Evolutionary conservation across 2,797 vertebrate species (phyloP).

Genomic region (Gymnodraco acuticeps): DNA sequence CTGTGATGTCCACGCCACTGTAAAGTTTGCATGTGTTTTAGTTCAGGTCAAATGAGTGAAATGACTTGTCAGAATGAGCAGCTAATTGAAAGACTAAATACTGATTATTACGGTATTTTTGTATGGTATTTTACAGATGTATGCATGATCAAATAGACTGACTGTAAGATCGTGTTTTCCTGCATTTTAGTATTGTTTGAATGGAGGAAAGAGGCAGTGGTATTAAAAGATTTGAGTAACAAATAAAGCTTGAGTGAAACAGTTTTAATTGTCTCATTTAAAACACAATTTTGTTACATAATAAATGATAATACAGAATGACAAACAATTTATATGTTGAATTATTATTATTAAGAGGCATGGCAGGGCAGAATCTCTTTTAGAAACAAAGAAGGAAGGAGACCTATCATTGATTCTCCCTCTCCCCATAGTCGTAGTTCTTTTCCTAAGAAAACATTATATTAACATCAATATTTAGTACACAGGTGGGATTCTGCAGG

Average conservation of each 20-base stretch:
- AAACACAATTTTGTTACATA: not conserved
- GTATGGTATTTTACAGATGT: conserved; percentile 25
- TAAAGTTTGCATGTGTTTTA: conserved; percentile 38
- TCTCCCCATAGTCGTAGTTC: not conserved
- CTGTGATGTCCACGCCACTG: conserved; percentile 19
- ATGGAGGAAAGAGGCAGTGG: conserved; percentile 18
- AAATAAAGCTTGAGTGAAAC: conserved; percentile 66
- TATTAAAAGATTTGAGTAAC: conserved; percentile 22
- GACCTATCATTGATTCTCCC: no score
- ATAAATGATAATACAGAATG: not conserved
- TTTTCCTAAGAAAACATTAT: no score
- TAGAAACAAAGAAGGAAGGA: not conserved
- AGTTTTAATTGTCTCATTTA: not conserved
- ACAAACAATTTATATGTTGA: not conserved
- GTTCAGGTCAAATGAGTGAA: conserved; percentile 19
- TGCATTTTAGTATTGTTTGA: conserved; percentile 56
- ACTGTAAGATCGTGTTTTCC: conserved; percentile 25
- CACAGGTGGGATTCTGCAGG: not conserved
- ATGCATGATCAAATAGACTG: conserved; percentile 26
- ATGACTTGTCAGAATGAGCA: conserved; percentile 50
- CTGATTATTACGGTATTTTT: conserved; percentile 42
- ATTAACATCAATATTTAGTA: not conserved
- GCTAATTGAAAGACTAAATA: conserved; percentile 56
- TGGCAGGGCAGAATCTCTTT: not conserved
- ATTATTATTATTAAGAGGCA: not conserved